Percentiles rank a stretch among this genome's conserved stretches.
Conservation (phyloP, 2,888 invertebrate genomes). For the Flexamia atlantica region DNA sequence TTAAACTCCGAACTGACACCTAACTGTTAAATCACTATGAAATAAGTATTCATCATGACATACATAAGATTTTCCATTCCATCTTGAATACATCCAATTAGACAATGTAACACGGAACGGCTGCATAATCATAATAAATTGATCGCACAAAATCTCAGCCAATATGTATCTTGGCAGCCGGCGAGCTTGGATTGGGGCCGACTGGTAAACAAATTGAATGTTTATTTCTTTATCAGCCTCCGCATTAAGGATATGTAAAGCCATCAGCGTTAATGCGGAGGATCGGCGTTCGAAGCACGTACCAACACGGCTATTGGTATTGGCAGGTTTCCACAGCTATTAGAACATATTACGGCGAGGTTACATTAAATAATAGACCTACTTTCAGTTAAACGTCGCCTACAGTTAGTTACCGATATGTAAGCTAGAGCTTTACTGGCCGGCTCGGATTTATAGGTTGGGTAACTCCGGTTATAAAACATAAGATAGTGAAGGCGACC, state of each 20-base stretch:
- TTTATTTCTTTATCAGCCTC: slow-evolving; percentile 40
- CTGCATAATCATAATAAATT: not conserved
- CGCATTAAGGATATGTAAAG: slow-evolving; percentile 6
- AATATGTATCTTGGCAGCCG: not conserved
- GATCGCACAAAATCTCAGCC: not conserved
- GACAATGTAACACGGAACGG: not conserved
- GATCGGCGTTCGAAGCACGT: not conserved
- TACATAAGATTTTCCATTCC: too few species aligned
- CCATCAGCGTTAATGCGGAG: not conserved
- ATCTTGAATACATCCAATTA: not conserved
- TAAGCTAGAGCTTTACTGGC: not conserved
- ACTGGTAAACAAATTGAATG: slow-evolving; percentile 21
- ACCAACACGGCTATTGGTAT: not conserved
- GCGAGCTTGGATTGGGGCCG: slow-evolving; percentile 6
- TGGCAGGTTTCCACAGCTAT: slow-evolving; percentile 30
- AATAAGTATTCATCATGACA: too few species aligned
- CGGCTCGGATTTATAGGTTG: slow-evolving; percentile 6
- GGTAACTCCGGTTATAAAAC: slow-evolving; percentile 9
- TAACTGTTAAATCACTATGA: not conserved
- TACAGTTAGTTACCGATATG: slow-evolving; percentile 10
- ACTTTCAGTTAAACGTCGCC: slow-evolving; percentile 34
- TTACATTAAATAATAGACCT: slow-evolving; percentile 40
- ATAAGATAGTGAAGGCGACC: not conserved
- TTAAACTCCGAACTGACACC: not conserved
- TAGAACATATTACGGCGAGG: slow-evolving; percentile 25